Evolutionary conservation across 1,140 invertebrate genomes (phyloP).

Genomic region (Papilio machaon): DNA sequence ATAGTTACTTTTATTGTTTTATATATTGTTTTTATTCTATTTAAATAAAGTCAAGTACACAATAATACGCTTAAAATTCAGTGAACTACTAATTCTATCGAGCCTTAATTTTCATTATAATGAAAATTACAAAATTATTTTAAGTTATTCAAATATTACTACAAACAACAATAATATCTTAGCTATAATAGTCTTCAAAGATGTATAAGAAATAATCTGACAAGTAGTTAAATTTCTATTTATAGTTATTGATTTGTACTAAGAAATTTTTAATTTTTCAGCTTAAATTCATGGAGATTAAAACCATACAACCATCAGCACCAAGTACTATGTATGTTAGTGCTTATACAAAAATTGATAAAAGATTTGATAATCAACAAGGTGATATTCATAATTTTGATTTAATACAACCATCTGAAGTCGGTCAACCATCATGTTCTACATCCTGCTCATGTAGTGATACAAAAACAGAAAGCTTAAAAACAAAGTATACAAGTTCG

Average conservation of each 20-base stretch:
- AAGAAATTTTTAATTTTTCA: constrained; percentile 56
- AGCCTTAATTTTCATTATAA: too few species aligned
- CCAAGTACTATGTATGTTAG: constrained; percentile 62
- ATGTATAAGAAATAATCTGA: neutral
- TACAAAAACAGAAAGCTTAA: constrained; percentile 75
- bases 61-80: too few species aligned
- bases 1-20: neutral
- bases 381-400: constrained; percentile 62
- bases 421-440: constrained; percentile 65
- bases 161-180: too few species aligned
- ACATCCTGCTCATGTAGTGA: constrained; percentile 78
- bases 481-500: constrained; percentile 70
- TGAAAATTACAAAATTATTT: too few species aligned
- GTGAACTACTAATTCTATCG: too few species aligned
- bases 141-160: too few species aligned
- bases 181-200: too few species aligned
- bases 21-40: neutral
- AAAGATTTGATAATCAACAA: constrained; percentile 72
- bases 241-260: neutral
- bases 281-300: constrained; percentile 78
- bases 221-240: neutral
- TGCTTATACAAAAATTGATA: constrained; percentile 74
- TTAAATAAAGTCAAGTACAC: too few species aligned
- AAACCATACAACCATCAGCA: constrained; percentile 71
- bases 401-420: constrained; percentile 78